phyloP scores from a whole-genome alignment of 2,113 vertebrate species.

The Antigone vipio region DNA sequence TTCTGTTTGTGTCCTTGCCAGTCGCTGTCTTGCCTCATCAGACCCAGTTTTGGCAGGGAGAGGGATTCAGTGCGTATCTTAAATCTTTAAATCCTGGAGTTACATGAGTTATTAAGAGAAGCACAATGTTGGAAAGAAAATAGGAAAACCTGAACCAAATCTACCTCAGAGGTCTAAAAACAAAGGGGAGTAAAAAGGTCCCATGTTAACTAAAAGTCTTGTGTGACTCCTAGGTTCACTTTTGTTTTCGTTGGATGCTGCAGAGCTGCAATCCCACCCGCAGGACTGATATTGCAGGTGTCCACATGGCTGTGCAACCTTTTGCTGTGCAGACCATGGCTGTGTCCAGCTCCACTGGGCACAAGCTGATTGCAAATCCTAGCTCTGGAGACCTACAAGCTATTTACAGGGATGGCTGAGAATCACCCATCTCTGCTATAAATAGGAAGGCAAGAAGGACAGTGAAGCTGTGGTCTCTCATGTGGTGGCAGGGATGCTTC shows the following conservation, averaged over 20 bases:
- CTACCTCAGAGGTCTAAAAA: not conserved
- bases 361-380: not conserved
- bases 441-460: not conserved
- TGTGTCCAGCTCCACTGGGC: not conserved
- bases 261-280: not conserved
- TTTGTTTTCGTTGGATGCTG: not conserved
- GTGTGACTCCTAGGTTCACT: not conserved
- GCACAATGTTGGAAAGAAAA: not conserved
- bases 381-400: rapidly evolving
- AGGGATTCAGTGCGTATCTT: not conserved
- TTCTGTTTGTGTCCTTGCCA: not conserved
- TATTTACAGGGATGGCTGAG: not conserved
- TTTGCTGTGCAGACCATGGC: rapidly evolving
- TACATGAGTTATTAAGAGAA: not conserved
- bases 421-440: not conserved
- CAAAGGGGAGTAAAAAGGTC: not conserved
- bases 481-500: not conserved
- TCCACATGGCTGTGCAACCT: rapidly evolving
- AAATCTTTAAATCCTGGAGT: not conserved
- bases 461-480: not conserved
- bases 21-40: not conserved
- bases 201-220: rapidly evolving
- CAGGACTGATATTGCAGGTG: not conserved
- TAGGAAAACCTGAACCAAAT: not conserved
- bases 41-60: not conserved